phyloP scores from a whole-genome alignment of 2,797 vertebrate genomes.

The Tangara arthus region DNA sequence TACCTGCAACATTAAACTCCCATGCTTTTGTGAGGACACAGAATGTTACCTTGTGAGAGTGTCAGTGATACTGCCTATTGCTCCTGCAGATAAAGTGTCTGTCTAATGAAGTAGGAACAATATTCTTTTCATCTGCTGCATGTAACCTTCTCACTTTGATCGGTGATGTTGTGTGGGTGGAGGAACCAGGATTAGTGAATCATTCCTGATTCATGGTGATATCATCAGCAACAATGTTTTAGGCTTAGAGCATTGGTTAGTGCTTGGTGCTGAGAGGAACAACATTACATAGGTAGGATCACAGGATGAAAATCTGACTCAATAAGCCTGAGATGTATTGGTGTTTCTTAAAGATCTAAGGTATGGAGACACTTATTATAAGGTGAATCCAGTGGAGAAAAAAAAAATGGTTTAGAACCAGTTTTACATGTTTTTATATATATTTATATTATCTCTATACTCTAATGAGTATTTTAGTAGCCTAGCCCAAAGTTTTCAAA shows the following conservation, averaged over 20 bases:
- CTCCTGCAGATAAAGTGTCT: background rate
- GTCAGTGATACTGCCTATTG: background rate
- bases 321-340: background rate
- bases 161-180: background rate
- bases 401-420: background rate
- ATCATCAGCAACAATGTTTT: background rate
- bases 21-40: background rate
- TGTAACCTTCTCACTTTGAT: background rate
- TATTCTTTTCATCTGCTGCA: background rate
- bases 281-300: background rate
- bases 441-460: background rate
- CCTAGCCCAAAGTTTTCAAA: background rate
- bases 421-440: background rate
- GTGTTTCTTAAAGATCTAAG: background rate
- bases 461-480: background rate
- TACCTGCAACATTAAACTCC: background rate
- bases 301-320: background rate
- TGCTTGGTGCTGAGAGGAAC: background rate
- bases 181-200: slow-evolving; percentile 1
- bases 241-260: background rate
- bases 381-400: background rate
- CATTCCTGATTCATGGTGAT: slow-evolving; percentile 1
- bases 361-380: background rate
- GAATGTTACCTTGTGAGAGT: background rate
- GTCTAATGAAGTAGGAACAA: background rate